Evolutionary conservation across 1,140 invertebrate genomes (phyloP).

Genomic region (Anagrus nilaparvatae): DNA sequence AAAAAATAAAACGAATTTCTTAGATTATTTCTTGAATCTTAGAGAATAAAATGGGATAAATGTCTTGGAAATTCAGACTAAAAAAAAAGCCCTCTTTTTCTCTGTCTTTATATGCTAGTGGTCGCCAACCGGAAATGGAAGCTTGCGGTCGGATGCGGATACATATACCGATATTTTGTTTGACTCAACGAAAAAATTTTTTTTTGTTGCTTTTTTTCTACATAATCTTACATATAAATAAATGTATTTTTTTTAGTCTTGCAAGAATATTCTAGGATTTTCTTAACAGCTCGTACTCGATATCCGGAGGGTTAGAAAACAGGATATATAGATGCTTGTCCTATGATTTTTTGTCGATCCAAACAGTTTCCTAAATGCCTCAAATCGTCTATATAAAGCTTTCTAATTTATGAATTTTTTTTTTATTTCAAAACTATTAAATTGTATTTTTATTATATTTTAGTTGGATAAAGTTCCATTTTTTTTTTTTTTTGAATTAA

Average conservation of each 20-base stretch:
- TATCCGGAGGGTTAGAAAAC: slow-evolving; percentile 33
- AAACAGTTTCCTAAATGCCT: slow-evolving; percentile 7
- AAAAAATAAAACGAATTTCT: too few relatives aligned
- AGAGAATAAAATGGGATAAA: slow-evolving; percentile 46
- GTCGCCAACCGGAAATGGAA: slow-evolving; percentile 44
- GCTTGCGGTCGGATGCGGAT: slow-evolving; percentile 45
- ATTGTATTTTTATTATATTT: too few relatives aligned
- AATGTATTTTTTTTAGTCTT: too few relatives aligned
- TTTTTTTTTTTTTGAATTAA: too few relatives aligned
- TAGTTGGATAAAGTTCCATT: too few relatives aligned
- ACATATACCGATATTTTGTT: slow-evolving; percentile 36
- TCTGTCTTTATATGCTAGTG: slow-evolving; percentile 16
- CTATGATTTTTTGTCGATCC: slow-evolving; percentile 14
- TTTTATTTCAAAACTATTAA: too few relatives aligned
- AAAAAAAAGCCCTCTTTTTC: slow-evolving; percentile 33
- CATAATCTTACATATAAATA: too few relatives aligned
- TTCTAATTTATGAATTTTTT: too few relatives aligned
- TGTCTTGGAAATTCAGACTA: slow-evolving; percentile 44
- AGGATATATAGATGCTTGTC: slow-evolving; percentile 6
- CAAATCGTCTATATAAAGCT: slow-evolving; percentile 4
- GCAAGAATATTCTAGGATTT: too few relatives aligned
- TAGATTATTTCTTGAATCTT: too few relatives aligned
- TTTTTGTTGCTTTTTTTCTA: slow-evolving; percentile 21
- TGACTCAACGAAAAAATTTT: slow-evolving; percentile 31
- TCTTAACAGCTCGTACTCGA: slow-evolving; percentile 26